Base-by-base conservation (phyloP, 2,113 vertebrate species). In the Lagopus muta region DNA sequence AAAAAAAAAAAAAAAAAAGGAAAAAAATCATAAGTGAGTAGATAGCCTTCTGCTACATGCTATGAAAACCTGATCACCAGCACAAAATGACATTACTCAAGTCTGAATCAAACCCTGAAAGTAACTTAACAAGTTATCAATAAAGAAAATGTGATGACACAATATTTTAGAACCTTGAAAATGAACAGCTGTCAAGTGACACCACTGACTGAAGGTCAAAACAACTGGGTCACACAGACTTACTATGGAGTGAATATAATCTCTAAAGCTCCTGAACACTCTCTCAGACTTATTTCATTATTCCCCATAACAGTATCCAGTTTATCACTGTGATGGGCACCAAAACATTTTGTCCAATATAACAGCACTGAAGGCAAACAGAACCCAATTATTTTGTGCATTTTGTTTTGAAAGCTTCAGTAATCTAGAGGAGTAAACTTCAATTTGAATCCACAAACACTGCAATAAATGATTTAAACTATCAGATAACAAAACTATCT, bases 341-440 rank as follows among this genome's bases (percentile, higher is more conserved):
- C 13, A 40, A 66, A 83, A 55, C 16, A 38, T 66, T 91, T 54
- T 61, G 34, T 55, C 10, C 55, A 66, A 2, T 0, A 10, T 66
- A 78, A 52, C 72, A 6, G 7, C 38, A 67, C 13, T 21, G 57
- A 74, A 66, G 74, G 22, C 24, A 74, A 86, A 54, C 36, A 79
- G 45, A 47, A 21, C 0, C 6, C n/a, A 52, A 30, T 12, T 2
- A 48, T 11, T 62, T 21, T 0, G 42, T 11, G 22, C 13, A 24
- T 1, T 36, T 8, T 17, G 8, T 60, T 52, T 58, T 21, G 25
- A 67, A 88, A 90, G 3, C 3, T 42, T 69, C 27, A 43, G 6
- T 7, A 71, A 58, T 2, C 24, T 64, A 50, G 0, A 60, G 32
- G 19, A 13, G 61, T 34, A 34, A 32, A 17, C 34, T 20, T 69